Evolutionary conservation across 2,797 vertebrate species (phyloP).

Genomic region (Artibeus jamaicensis): DNA sequence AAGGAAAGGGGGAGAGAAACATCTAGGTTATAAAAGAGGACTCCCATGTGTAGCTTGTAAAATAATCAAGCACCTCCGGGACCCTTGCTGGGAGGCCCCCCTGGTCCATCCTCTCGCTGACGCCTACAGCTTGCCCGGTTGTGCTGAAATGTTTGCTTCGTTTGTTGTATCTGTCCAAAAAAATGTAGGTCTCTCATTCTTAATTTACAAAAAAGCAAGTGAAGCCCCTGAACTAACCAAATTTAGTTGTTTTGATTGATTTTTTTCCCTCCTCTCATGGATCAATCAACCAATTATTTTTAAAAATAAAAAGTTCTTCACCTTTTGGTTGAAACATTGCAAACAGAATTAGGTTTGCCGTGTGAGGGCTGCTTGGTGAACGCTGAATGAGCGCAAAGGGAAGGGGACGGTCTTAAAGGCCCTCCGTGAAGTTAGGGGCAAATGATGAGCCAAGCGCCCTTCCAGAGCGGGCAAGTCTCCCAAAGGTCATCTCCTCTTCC

Average conservation of each 20-base stretch:
- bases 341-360: background rate
- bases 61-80: background rate
- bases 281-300: background rate
- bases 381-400: background rate
- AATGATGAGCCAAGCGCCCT: background rate
- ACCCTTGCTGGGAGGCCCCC: background rate
- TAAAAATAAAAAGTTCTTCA: background rate
- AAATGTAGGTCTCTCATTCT: background rate
- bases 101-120: background rate
- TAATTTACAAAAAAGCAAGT: background rate
- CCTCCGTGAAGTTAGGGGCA: background rate
- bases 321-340: background rate
- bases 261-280: background rate
- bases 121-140: too few species aligned
- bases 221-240: background rate
- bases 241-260: background rate
- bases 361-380: background rate
- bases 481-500: background rate
- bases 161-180: background rate
- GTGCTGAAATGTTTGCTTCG: background rate
- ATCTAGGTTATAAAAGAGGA: background rate
- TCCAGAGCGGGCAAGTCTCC: rapidly evolving
- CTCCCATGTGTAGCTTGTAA: background rate
- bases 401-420: background rate
- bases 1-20: background rate